A percentile compares a stretch with the other conserved stretches of the same genome.
phyloP scores from a whole-genome alignment of 2,113 vertebrate species.

The Noctilio leporinus region DNA sequence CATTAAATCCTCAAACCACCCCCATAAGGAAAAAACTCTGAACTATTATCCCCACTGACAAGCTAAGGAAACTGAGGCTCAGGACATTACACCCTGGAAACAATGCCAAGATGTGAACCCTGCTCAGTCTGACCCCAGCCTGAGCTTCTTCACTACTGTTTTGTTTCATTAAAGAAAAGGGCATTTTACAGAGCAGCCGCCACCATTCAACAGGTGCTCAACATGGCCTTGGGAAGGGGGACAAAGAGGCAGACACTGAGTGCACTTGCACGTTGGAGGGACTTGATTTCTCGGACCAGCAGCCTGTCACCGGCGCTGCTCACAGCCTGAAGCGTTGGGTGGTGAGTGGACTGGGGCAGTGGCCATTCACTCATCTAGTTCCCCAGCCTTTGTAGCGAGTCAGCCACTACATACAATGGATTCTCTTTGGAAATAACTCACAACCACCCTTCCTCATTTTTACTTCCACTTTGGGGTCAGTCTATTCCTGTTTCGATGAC shows the following conservation, averaged over 20 bases:
- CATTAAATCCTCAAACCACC: not conserved
- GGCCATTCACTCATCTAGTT: not conserved
- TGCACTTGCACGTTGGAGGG: not conserved
- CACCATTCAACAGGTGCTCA: not conserved
- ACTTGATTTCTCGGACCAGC: fast-evolving
- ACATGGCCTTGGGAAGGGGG: not conserved
- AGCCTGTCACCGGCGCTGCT: not conserved
- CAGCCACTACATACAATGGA: not conserved
- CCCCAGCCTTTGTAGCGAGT: not conserved
- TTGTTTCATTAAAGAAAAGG: not conserved
- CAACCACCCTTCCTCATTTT: not conserved
- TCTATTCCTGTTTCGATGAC: not conserved
- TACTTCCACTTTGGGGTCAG: not conserved
- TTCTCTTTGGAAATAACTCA: not conserved
- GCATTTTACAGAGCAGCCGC: not conserved
- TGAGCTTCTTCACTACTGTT: not conserved
- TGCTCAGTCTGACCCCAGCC: not conserved
- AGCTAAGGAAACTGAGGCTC: not conserved
- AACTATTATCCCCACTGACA: not conserved
- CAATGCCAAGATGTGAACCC: not conserved
- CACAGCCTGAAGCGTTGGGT: not conserved
- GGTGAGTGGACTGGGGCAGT: not conserved
- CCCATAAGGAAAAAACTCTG: not conserved
- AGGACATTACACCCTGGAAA: not conserved
- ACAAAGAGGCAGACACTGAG: not conserved